Conservation (phyloP, 2,797 vertebrate genomes). For the Girardinus metallicus region DNA sequence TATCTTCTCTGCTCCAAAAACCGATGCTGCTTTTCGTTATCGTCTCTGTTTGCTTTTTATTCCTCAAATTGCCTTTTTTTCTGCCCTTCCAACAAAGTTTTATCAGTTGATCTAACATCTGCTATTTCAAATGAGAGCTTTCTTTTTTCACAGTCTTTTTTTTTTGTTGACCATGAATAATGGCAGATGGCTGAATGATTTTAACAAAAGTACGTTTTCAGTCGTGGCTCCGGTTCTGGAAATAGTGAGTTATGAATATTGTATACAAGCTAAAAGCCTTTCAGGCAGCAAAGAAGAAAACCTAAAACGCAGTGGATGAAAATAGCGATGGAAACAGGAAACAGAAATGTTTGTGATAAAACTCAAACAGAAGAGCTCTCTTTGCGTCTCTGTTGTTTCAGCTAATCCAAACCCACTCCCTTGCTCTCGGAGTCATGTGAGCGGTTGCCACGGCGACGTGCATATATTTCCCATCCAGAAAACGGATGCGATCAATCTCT, state of each 20-base stretch:
- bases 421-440: constrained; percentile 35
- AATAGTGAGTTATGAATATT: constrained; percentile 69
- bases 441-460: constrained; percentile 55
- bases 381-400: background rate
- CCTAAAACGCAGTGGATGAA: constrained; percentile 19
- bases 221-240: constrained; percentile 5
- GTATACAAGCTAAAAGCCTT: constrained; percentile 60
- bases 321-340: constrained; percentile 40
- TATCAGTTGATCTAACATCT: background rate
- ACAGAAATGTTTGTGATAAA: constrained; percentile 2
- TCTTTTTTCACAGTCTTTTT: background rate
- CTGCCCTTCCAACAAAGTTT: background rate
- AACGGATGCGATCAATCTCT: constrained; percentile 15
- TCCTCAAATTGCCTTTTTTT: background rate
- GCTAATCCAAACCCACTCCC: constrained; percentile 17
- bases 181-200: constrained; percentile 4
- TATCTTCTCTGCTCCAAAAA: background rate
- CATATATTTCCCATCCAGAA: constrained; percentile 68
- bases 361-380: constrained; percentile 14
- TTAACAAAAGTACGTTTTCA: constrained; percentile 23
- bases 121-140: constrained; percentile 4
- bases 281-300: constrained; percentile 15
- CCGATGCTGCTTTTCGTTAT: background rate
- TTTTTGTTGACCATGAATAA: background rate
- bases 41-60: background rate